Base-by-base conservation (phyloP, 2,888 invertebrate genomes). In the Drosophila nr. medialis region DNA sequence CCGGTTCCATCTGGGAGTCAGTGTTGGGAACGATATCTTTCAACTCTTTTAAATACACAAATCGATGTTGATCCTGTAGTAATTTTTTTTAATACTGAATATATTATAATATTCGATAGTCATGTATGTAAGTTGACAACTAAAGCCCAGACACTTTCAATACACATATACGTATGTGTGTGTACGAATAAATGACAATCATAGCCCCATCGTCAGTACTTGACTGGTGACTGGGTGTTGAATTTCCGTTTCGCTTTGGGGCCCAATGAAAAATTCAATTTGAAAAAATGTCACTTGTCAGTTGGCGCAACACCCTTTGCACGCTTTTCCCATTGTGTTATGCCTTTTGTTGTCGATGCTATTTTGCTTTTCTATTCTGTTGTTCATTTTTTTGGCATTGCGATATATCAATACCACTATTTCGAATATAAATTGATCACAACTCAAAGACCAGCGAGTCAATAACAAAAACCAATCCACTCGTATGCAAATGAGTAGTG, bases 261-360 rank as follows among this genome's bases (percentile, higher is more conserved):
- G 36, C 65, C 27, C 55, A 61, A 59, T 81, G 78, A 81, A 74
- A 85, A 84, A 89, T 87, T 87, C 84, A 84, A 89, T 89, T 84
- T 89, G 73, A 72, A 85, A 84, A 84, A 87, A 54, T 89, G 84
- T 89, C 84, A 89, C 88, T 89, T 87, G 88, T 87, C 84, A 86
- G 76, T 56, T 83, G 69, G 75, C 59, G 80, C 45, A 45, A 86
- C 65, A 72, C 72, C 64, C 71, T 55, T 30, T 59, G 40, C 53
- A 49, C 36, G 51, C 50, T 29, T 48, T 56, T 36, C 24, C 60
- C 59, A 72, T 84, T 82, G 71, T 78, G 63, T 27, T 61, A 27
- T 61, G 66, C 55, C 83, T 68, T 83, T 77, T 81, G 84, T 81
- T 81, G 64, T 58, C 77, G 49, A 24, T 66, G 67, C 69, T 50